Percentiles rank a stretch among this genome's conserved stretches.
phyloP scores from a whole-genome alignment of 1,140 invertebrate species.

The Cyclargus thomasi region DNA sequence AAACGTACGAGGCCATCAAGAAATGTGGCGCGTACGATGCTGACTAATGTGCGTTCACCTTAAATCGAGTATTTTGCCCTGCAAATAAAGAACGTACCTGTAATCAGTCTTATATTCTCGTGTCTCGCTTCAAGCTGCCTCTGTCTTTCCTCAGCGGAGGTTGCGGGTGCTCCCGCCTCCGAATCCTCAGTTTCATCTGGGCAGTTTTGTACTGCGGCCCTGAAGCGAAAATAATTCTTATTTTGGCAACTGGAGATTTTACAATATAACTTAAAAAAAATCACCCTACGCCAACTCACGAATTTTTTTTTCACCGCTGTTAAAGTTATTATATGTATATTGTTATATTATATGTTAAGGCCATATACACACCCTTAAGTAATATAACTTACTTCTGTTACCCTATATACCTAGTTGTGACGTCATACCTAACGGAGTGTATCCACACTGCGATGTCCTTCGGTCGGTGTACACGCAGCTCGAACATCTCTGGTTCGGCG shows the following conservation, averaged over 20 bases:
- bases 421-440: constrained; percentile 81
- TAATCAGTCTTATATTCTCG: constrained; percentile 82
- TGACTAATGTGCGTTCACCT: too few relatives aligned
- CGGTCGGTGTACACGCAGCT: constrained; percentile 91
- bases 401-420: too few relatives aligned
- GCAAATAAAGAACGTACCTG: constrained; percentile 72
- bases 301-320: too few relatives aligned
- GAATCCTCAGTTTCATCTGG: constrained; percentile 78
- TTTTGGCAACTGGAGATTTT: background rate
- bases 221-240: constrained; percentile 28
- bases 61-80: background rate
- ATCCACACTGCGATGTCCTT: constrained; percentile 94
- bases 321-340: too few relatives aligned
- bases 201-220: constrained; percentile 82
- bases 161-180: constrained; percentile 75
- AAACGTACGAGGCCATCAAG: too few relatives aligned
- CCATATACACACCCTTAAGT: too few relatives aligned
- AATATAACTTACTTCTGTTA: too few relatives aligned
- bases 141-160: constrained; percentile 84
- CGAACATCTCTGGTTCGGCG: constrained; percentile 95
- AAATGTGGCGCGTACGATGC: too few relatives aligned
- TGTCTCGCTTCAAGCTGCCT: constrained; percentile 82
- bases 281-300: too few relatives aligned
- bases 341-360: too few relatives aligned
- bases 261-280: too few relatives aligned